phyloP scores from a whole-genome alignment of 2,113 vertebrate genomes.

The Ictidomys tridecemlineatus region DNA sequence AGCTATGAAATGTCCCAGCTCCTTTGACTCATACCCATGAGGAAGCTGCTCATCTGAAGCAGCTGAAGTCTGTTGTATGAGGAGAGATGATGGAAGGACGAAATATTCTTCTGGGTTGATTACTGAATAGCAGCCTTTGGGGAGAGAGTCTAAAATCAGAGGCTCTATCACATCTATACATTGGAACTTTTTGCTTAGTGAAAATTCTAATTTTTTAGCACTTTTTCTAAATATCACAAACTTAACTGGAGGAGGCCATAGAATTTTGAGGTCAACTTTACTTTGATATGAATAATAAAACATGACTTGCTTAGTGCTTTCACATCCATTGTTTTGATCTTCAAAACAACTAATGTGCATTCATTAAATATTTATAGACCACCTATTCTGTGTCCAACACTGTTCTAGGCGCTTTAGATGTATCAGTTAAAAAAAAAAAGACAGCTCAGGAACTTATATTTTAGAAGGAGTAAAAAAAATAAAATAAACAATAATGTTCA shows the following conservation, averaged over 20 bases:
- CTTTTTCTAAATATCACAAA: neutral
- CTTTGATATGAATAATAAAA: conserved; percentile 43
- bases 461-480: neutral
- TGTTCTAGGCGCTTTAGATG: neutral
- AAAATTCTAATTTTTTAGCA: neutral
- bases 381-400: neutral
- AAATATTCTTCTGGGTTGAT: neutral
- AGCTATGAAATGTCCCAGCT: conserved; percentile 13
- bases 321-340: neutral
- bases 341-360: neutral
- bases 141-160: neutral
- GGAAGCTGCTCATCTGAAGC: neutral
- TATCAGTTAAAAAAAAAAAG: neutral
- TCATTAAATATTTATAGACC: neutral
- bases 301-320: neutral
- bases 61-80: neutral
- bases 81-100: neutral
- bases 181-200: conserved; percentile 1
- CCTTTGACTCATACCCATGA: neutral
- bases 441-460: neutral
- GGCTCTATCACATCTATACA: neutral
- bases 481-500: neutral
- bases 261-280: neutral
- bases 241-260: neutral
- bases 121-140: neutral